Percentiles rank a stretch among this genome's conserved stretches.
Evolutionary conservation across 2,888 invertebrate species (phyloP).

Genomic region (Schizotus pectinicornis): DNA sequence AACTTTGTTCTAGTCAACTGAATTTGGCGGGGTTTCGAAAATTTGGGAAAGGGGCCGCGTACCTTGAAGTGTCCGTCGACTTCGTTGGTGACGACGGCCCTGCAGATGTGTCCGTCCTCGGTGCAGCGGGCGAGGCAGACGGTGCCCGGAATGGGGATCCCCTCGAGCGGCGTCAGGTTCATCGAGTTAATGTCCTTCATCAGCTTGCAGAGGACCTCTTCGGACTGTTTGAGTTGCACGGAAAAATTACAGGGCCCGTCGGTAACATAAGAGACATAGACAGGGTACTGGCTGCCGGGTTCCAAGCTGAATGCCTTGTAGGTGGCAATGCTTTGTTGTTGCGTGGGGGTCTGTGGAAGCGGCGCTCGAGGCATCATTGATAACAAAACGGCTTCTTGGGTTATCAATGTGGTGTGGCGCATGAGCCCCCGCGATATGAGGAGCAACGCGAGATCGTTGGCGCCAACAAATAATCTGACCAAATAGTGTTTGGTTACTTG

Average conservation of each 20-base stretch:
- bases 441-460: slow-evolving; percentile 60
- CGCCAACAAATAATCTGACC: slow-evolving; percentile 61
- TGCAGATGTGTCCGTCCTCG: slow-evolving; percentile 71
- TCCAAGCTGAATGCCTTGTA: slow-evolving; percentile 64
- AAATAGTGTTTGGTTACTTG: slow-evolving; percentile 50
- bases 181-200: slow-evolving; percentile 75
- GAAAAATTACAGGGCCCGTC: slow-evolving; percentile 82
- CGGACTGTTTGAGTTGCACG: slow-evolving; percentile 71
- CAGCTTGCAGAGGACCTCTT: slow-evolving; percentile 68
- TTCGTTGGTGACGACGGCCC: slow-evolving; percentile 78
- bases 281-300: slow-evolving; percentile 67
- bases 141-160: slow-evolving; percentile 75
- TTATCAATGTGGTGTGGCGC: slow-evolving; percentile 58
- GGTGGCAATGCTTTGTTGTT: slow-evolving; percentile 59
- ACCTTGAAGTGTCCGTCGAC: slow-evolving; percentile 73
- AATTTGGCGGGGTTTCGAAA: too few relatives aligned
- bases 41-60: too few relatives aligned
- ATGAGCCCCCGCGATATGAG: slow-evolving; percentile 60
- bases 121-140: slow-evolving; percentile 78
- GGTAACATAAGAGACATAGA: slow-evolving; percentile 77
- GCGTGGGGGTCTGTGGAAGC: slow-evolving; percentile 27
- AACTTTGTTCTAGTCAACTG: too few relatives aligned
- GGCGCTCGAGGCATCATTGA: slow-evolving; percentile 38
- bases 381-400: slow-evolving; percentile 58
- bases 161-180: slow-evolving; percentile 66